A percentile compares a stretch with the other conserved stretches of the same genome.
Evolutionary conservation across 2,888 invertebrate genomes (phyloP).

Genomic region (Syritta pipiens): DNA sequence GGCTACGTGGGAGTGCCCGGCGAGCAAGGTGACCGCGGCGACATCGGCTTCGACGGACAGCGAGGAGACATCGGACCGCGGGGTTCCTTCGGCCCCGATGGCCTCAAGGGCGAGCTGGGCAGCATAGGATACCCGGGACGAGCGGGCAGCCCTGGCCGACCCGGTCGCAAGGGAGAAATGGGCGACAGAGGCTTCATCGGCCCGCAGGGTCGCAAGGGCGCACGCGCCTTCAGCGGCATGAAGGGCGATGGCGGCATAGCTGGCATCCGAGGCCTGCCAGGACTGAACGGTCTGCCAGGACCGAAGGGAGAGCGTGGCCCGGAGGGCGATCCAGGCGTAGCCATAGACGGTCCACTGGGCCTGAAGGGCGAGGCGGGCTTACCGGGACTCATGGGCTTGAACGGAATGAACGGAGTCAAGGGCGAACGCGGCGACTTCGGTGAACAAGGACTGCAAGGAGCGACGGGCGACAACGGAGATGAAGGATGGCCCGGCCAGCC

Average conservation of each 20-base stretch:
- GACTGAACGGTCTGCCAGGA: constrained; percentile 74
- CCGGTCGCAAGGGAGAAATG: constrained; percentile 75
- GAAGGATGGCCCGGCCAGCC: constrained; percentile 76
- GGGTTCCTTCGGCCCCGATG: constrained; percentile 78
- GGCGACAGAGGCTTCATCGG: constrained; percentile 74
- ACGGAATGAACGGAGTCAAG: constrained; percentile 80
- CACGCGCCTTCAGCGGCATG: constrained; percentile 82
- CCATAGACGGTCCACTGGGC: constrained; percentile 80
- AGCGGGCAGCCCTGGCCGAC: constrained; percentile 72
- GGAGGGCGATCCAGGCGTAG: constrained; percentile 82
- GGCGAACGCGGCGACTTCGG: constrained; percentile 81
- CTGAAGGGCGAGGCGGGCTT: constrained; percentile 83
- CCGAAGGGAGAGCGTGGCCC: constrained; percentile 82
- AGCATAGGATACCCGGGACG: constrained; percentile 74
- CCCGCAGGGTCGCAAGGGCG: constrained; percentile 80
- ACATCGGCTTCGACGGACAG: constrained; percentile 81
- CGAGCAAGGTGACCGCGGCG: constrained; percentile 81
- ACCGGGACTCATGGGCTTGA: constrained; percentile 80
- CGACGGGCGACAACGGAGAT: constrained; percentile 80
- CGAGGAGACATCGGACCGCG: constrained; percentile 74
- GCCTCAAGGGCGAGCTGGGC: constrained; percentile 75
- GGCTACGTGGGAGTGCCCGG: constrained; percentile 76
- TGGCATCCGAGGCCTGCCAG: constrained; percentile 80
- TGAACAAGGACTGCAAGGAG: constrained; percentile 81
- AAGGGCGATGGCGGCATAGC: constrained; percentile 82